A percentile compares a stretch with the other conserved stretches of the same genome.
phyloP scores from a whole-genome alignment of 35 echinoderm and acorn worm species.

The Ophiothrix spiculata region DNA sequence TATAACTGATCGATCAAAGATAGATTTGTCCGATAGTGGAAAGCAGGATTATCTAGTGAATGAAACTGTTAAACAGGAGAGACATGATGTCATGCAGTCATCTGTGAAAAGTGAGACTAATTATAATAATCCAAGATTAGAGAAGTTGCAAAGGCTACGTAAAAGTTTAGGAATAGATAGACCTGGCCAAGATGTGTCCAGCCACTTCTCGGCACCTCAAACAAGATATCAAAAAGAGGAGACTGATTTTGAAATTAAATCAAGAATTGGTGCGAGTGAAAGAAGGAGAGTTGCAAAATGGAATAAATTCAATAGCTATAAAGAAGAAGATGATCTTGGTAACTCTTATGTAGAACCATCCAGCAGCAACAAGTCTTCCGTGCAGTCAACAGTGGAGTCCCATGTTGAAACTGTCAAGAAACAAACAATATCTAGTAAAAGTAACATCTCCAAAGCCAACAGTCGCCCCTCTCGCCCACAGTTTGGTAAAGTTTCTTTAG shows the following conservation, averaged over 20 bases:
- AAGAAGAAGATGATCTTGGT: not conserved
- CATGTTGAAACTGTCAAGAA: too few relatives aligned
- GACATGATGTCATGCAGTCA: too few relatives aligned
- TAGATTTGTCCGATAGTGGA: not conserved
- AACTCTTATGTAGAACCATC: not conserved
- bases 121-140: not conserved
- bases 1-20: constrained; percentile 8
- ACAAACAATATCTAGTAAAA: too few relatives aligned
- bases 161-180: not conserved
- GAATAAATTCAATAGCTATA: constrained; percentile 3
- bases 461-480: too few relatives aligned
- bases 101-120: too few relatives aligned
- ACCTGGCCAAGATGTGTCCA: not conserved
- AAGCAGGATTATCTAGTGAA: too few relatives aligned
- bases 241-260: not conserved
- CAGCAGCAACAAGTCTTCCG: too few relatives aligned
- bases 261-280: not conserved
- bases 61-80: too few relatives aligned
- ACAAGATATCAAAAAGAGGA: not conserved
- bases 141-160: not conserved
- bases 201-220: not conserved
- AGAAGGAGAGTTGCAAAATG: not conserved
- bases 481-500: not conserved
- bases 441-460: too few relatives aligned
- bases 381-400: too few relatives aligned